Conservation (phyloP, 2,797 vertebrate genomes). For the Notoglanidium macrostoma region DNA sequence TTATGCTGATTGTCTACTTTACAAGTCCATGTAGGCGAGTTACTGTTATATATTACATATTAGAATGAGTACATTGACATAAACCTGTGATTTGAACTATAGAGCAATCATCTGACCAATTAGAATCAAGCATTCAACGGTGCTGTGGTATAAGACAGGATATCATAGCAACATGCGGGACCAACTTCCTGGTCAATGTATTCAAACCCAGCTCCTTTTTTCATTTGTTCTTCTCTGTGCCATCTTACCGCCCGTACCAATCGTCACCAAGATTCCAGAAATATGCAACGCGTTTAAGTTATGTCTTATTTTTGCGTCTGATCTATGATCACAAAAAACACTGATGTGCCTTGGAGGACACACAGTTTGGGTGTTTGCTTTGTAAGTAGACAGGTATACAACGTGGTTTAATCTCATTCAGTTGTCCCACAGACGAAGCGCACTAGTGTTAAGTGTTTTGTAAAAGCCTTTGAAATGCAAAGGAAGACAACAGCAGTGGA, state of each 20-base stretch:
- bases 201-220: background rate
- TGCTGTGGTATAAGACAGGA: background rate
- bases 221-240: background rate
- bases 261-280: background rate
- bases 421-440: slow-evolving; percentile 2
- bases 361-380: background rate
- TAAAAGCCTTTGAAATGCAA: slow-evolving; percentile 16
- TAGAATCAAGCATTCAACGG: background rate
- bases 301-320: background rate
- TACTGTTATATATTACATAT: background rate
- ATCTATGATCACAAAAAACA: background rate
- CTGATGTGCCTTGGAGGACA: background rate
- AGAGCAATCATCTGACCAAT: background rate
- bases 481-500: background rate
- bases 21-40: background rate
- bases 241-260: background rate
- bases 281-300: background rate
- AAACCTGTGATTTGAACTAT: background rate
- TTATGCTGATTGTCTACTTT: background rate
- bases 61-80: background rate
- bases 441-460: slow-evolving; percentile 2
- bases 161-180: background rate
- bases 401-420: background rate
- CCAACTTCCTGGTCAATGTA: background rate
- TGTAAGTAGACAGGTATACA: background rate